These are phyloP conservation scores for Lymantria monacha DNA, from an alignment of 2,888 invertebrate species.

Conservation along the genomic window DNA sequence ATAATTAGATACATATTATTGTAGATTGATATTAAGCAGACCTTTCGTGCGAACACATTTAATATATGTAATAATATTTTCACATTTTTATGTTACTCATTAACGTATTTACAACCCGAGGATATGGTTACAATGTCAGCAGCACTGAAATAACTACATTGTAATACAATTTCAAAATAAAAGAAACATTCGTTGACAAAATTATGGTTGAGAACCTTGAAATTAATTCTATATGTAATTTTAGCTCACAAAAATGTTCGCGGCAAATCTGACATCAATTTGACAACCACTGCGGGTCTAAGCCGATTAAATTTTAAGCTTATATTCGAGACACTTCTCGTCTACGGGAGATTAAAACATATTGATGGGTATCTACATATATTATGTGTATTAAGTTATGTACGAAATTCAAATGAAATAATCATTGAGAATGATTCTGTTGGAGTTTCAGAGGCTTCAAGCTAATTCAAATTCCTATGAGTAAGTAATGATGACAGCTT, in stretches of 20 bases:
- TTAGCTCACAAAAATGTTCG: conserved; percentile 34
- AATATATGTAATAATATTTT: background rate
- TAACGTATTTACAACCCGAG: background rate
- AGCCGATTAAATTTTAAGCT: conserved; percentile 53
- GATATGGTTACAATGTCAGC: background rate
- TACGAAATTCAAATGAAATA: conserved; percentile 10
- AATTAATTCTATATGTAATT: conserved; percentile 27
- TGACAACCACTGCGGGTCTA: conserved; percentile 45
- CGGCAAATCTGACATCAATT: conserved; percentile 50
- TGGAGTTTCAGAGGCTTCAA: background rate
- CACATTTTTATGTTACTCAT: background rate
- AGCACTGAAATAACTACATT: background rate
- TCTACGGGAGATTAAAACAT: conserved; percentile 25
- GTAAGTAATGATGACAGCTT: background rate
- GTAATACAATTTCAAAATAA: background rate
- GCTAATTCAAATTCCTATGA: background rate
- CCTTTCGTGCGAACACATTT: too few species aligned
- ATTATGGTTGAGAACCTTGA: conserved; percentile 13
- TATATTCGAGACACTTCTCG: conserved; percentile 22
- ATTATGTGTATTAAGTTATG: conserved; percentile 19
- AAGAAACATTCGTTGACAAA: background rate
- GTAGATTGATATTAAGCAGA: too few species aligned
- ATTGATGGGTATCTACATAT: conserved; percentile 9
- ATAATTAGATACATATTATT: too few species aligned
- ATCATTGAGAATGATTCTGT: conserved; percentile 6